A percentile compares a stretch with the other conserved stretches of the same genome.
Evolutionary conservation across 2,113 vertebrate species (phyloP).

Genomic region (Ptyas mucosa): DNA sequence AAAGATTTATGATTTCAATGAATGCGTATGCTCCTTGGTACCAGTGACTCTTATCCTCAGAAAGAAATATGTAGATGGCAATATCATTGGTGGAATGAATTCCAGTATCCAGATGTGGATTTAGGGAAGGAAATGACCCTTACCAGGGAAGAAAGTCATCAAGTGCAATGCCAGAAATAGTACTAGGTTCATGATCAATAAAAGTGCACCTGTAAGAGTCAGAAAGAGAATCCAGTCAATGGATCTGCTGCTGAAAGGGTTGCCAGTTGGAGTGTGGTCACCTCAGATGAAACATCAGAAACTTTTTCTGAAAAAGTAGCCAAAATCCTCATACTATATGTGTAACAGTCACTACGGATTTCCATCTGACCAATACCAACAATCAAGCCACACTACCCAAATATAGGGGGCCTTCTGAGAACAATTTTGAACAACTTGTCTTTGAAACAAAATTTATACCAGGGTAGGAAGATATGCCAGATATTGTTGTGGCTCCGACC

Average conservation of each 20-base stretch:
- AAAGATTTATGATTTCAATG: neutral
- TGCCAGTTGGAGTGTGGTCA: neutral
- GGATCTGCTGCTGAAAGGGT: too few relatives aligned
- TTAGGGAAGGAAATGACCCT: neutral
- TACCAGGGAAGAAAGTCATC: slow-evolving; percentile 45
- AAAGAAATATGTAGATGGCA: neutral
- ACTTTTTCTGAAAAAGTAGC: neutral
- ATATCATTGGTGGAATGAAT: neutral
- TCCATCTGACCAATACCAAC: neutral
- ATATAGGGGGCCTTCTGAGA: neutral
- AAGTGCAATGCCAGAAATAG: slow-evolving; percentile 48
- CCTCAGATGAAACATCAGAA: neutral
- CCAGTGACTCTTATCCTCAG: neutral
- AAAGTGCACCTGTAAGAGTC: slow-evolving; percentile 15
- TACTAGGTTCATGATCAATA: slow-evolving; percentile 5
- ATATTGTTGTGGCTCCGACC: too few relatives aligned
- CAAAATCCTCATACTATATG: neutral
- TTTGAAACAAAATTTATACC: neutral
- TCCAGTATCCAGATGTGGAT: neutral
- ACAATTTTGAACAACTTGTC: too few relatives aligned
- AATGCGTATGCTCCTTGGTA: neutral
- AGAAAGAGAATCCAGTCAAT: neutral
- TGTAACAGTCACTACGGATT: neutral
- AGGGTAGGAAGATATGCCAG: neutral
- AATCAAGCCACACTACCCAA: neutral